Evolutionary conservation across 2,888 invertebrate genomes (phyloP), one percentile per base, ranked within the genome.

Genomic region (Syrphus vitripennis): DNA sequence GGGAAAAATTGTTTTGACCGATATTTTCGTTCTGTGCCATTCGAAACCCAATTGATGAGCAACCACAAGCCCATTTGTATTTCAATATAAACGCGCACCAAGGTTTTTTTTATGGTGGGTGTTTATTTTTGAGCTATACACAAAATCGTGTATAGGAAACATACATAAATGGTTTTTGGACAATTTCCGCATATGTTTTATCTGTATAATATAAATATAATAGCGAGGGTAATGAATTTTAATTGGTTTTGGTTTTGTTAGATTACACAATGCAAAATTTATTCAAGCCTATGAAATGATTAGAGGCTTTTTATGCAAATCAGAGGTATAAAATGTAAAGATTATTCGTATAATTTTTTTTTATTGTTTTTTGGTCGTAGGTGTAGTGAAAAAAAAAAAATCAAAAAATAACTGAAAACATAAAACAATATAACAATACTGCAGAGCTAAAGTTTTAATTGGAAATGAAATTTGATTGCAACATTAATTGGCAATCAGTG

Each of bases 171-270:
- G 19, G 31, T 37, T n/a, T n/a, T n/a, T 57, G 26, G 29, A 45
- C 75, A 67, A 48, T 50, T 59, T 61, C 48, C 40, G 26, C 19
- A 50, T 50, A 26, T 21, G 31, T 42, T 55, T 53, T 34, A 19
- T n/a, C n/a, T n/a, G n/a, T n/a, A n/a, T n/a, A 50, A 29, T 55
- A 34, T 14, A 59, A 59, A 19, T 21, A 59, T 81, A 79, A 74
- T 70, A 50, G 79, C 48, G 31, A 67, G 31, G 24, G 76, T 76
- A 84, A 84, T 81, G 80, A 61, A 84, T 84, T 80, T 84, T 84
- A 84, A 84, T 84, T 84, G 81, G 67, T 81, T 84, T 81, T 21
- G 84, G 80, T 72, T 84, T 81, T 80, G 81, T 81, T 72, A 77
- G 76, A 84, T 81, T 81, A 77, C 72, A 71, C 71, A 76, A 55